Evolutionary conservation across 2,797 vertebrate species (phyloP).

Genomic region (Artibeus lituratus): DNA sequence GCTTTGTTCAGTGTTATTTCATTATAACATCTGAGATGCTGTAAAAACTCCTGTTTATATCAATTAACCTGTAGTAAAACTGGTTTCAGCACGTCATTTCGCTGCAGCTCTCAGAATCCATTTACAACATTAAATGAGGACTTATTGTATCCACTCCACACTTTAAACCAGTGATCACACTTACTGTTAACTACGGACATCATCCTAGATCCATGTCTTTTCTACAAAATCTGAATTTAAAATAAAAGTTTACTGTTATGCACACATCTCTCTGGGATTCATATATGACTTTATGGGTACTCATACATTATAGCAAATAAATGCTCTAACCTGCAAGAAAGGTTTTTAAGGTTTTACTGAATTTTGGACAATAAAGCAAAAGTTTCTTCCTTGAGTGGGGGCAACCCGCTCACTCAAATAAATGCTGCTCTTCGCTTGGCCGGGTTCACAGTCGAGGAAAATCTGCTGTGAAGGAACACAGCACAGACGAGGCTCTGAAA

Average conservation of each 20-base stretch:
- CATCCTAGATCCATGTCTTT: background rate
- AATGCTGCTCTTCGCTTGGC: background rate
- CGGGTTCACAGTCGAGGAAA: background rate
- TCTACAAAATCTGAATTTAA: background rate
- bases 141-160: background rate
- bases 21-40: background rate
- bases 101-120: background rate
- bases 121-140: background rate
- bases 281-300: background rate
- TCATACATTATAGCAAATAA: background rate
- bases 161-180: background rate
- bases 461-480: background rate
- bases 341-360: background rate
- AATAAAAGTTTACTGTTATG: conserved; percentile 28
- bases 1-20: background rate
- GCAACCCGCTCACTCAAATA: background rate
- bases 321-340: background rate
- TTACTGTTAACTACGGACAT: background rate
- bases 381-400: background rate
- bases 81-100: background rate
- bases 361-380: conserved; percentile 7
- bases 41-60: background rate
- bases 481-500: background rate
- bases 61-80: background rate
- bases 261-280: background rate